Evolutionary conservation across 2,797 vertebrate species (phyloP).

Genomic region (Ctenopoma multispine): DNA sequence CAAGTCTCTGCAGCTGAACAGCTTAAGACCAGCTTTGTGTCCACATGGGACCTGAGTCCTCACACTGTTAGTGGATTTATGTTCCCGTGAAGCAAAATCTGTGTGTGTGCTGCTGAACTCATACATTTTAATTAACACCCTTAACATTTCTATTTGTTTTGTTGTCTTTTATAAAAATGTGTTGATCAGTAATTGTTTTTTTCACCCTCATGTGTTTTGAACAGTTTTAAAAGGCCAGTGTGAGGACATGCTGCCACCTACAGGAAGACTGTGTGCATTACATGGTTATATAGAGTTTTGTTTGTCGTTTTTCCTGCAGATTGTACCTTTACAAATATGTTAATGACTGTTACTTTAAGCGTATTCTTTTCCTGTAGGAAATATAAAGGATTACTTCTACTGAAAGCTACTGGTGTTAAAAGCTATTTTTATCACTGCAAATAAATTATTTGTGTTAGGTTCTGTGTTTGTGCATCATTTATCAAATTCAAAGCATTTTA

Average conservation of each 20-base stretch:
- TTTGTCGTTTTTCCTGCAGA: background rate
- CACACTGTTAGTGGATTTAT: background rate
- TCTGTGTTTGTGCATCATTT: background rate
- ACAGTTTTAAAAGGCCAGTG: background rate
- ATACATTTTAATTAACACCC: background rate
- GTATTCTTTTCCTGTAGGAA: background rate
- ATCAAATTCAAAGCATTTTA: background rate
- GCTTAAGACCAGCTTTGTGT: too few relatives aligned
- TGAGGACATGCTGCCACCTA: slow-evolving; percentile 20
- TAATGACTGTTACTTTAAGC: background rate
- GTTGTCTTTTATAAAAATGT: background rate
- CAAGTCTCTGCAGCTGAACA: too few relatives aligned
- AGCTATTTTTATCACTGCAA: slow-evolving; percentile 88
- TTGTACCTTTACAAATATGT: background rate
- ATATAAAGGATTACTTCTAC: slow-evolving; percentile 2
- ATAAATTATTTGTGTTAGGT: slow-evolving; percentile 80
- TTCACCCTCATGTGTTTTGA: background rate
- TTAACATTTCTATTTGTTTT: background rate
- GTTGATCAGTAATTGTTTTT: background rate
- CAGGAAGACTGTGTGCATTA: background rate
- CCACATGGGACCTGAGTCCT: background rate
- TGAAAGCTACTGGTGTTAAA: slow-evolving; percentile 41
- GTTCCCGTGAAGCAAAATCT: background rate
- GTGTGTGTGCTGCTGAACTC: background rate
- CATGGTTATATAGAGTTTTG: too few relatives aligned